Evolutionary conservation across 2,797 vertebrate genomes (phyloP), one percentile per base, ranked within the genome.

Genomic region (Melanotaenia maccullochi): DNA sequence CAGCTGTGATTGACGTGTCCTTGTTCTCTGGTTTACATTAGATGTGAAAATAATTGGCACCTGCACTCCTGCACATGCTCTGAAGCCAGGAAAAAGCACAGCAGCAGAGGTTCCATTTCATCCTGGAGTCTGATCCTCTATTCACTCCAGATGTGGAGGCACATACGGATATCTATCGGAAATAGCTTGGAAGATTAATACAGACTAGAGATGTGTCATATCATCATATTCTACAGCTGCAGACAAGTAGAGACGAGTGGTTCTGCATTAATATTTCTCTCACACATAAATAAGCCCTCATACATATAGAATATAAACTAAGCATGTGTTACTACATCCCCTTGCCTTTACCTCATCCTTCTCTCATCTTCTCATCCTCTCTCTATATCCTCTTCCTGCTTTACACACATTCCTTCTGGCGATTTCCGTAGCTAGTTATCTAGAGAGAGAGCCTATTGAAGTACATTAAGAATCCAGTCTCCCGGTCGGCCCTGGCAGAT

Each of bases 1-100:
- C 71, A 2, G 73, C 49, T 25, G 68, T 89, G 90, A 91, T 89
- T 86, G 90, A 92, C 87, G 75, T 49, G 78, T 88, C 85, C 87
- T 86, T 87, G 90, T 90, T 92, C 85, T 83, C 87, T 85, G 88
- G 85, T 90, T 89, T 87, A 90, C 87, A 87, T 90, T 88, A 88
- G 86, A 90, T 82, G 90, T 85, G 87, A 78, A 88, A 90, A 90
- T 90, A 93, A 91, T 90, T 90, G 90, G 87, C 84, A 91, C 84
- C 85, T 88, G 85, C 88, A 87, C 84, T 73, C 84, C 58, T 24
- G 80, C 78, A 81, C 85, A 82, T 72, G 68, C 80, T 85, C 85
- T 70, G 76, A 81, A 82, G 78, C 73, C 76, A 32, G 54, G 65
- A 49, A 58, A 65, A 67, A 40, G 78, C 74, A 63, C 68, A 52